Evolutionary conservation across 2,888 invertebrate genomes (phyloP), one percentile per base, ranked within the genome.

Genomic region (Sinodicranocentrus sp.): DNA sequence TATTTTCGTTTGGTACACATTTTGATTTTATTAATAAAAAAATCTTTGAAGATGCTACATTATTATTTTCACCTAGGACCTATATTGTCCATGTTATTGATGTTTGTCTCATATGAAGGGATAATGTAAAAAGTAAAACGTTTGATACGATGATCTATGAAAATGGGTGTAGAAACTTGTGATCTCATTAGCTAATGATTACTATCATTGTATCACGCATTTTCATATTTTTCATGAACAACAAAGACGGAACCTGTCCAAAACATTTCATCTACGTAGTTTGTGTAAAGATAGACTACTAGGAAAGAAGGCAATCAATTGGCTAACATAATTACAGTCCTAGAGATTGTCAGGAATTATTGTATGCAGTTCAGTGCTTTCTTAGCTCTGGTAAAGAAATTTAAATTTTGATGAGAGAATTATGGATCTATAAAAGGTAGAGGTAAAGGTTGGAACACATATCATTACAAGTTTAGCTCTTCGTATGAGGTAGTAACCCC

Each of bases 161-260:
- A 70, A 76, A 44, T 76, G 76, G 76, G 76, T 82, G 82, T 82
- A 76, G 70, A 75, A 71, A 76, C 82, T 21, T 76, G 82, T 82
- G 82, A 82, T 82, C 82, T 76, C 82, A 82, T 82, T 82, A 82
- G 61, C 54, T 82, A 82, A 82, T 82, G 76, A 82, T 82, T 76
- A 70, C 82, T 82, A 82, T 82, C 82, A 82, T 82, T 57, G 68
- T 82, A 82, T 82, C 82, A 82, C 76, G 82, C 70, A 59, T 75
- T 68, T 73, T 65, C 72, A 73, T 63, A 48, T 48, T 73, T 72
- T 67, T 67, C 33, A 59, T 70, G 44, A 23, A 10, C 43, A 43
- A 75, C n/a, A 70, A 82, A 76, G 75, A 82, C 70, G 76, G 76
- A 82, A 82, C 76, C 76, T 76, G 82, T 76, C 82, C 76, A 71